These are phyloP conservation scores for Halesus radiatus DNA, from an alignment of 1,140 invertebrate genomes.

Conservation along the genomic window DNA sequence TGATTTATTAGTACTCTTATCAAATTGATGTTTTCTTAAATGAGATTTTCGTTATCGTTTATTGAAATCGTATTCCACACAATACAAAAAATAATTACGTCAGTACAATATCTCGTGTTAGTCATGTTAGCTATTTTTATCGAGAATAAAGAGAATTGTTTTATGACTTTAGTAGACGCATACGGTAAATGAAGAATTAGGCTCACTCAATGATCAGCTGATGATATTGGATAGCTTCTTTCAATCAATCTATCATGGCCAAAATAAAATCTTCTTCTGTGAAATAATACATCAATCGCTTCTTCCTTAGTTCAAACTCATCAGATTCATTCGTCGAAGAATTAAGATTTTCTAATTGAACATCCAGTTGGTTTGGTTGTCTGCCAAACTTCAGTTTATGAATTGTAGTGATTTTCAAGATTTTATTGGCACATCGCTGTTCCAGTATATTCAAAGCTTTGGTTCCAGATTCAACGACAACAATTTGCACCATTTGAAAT, in stretches of 20 bases:
- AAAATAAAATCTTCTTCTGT: slow-evolving; percentile 46
- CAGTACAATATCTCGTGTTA: no score
- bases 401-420: background rate
- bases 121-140: no score
- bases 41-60: no score
- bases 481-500: slow-evolving; percentile 48
- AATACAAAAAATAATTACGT: no score
- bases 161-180: no score
- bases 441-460: slow-evolving; percentile 39
- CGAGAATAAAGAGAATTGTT: no score
- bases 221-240: slow-evolving; percentile 50
- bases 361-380: background rate
- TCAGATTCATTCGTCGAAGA: background rate
- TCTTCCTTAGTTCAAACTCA: slow-evolving; percentile 9
- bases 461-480: slow-evolving; percentile 32
- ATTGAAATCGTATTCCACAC: no score
- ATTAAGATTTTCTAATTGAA: no score
- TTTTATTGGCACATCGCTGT: background rate
- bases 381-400: no score
- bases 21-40: no score
- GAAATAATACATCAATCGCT: slow-evolving; percentile 41
- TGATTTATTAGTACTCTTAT: no score
- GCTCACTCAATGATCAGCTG: slow-evolving; percentile 47
- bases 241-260: slow-evolving; percentile 45
- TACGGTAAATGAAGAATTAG: background rate